phyloP scores from a whole-genome alignment of 2,797 vertebrate genomes.

The Periophthalmus magnuspinnatus region DNA sequence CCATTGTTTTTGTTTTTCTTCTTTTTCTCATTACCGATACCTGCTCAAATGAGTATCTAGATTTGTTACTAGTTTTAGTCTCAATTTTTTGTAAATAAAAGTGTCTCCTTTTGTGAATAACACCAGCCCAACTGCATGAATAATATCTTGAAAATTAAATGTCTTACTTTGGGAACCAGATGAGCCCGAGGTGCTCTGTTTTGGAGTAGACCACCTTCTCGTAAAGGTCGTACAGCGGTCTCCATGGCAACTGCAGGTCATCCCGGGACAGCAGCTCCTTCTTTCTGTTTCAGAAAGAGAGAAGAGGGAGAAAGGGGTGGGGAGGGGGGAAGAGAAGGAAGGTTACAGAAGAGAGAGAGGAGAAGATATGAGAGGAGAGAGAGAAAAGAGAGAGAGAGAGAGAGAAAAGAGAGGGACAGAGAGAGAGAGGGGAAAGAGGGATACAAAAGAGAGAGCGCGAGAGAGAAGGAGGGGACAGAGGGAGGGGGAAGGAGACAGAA shows the following conservation, averaged over 20 bases:
- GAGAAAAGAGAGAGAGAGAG: too few species aligned
- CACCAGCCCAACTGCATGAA: background rate
- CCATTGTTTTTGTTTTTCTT: too few species aligned
- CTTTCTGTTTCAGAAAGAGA: conserved; percentile 80
- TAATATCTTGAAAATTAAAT: background rate
- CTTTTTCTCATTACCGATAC: too few species aligned
- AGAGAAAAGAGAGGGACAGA: too few species aligned
- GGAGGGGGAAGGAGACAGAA: too few species aligned
- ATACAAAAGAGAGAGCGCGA: too few species aligned
- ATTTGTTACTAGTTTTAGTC: background rate
- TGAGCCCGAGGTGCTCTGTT: conserved; percentile 94
- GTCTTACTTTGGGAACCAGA: conserved; percentile 96
- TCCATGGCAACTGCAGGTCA: conserved; percentile 95
- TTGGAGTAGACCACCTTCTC: conserved; percentile 95
- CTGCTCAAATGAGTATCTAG: too few species aligned
- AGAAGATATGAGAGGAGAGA: too few species aligned
- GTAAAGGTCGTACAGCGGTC: conserved; percentile 89
- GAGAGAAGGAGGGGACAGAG: too few species aligned
- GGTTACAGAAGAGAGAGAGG: too few species aligned
- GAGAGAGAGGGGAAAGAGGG: too few species aligned
- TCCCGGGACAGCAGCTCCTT: conserved; percentile 95
- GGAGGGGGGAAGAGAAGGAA: too few species aligned
- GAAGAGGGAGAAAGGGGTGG: background rate
- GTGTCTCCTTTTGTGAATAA: background rate
- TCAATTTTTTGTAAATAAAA: background rate